phyloP scores from a whole-genome alignment of 2,113 vertebrate genomes.

The Hyperoodon ampullatus region DNA sequence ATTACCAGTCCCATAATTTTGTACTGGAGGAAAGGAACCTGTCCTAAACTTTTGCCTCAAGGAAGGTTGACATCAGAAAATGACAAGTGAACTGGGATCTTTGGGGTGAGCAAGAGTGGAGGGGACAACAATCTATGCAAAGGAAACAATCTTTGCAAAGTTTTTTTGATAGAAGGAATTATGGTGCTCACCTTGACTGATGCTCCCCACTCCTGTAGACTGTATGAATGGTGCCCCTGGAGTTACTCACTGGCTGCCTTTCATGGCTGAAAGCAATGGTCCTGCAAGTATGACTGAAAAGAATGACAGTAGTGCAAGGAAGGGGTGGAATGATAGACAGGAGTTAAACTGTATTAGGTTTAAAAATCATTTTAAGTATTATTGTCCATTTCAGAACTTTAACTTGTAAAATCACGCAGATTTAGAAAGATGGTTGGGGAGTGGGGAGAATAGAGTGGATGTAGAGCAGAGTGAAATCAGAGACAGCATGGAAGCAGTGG shows the following conservation, averaged over 20 bases:
- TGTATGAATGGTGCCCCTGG: neutral
- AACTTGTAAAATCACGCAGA: neutral
- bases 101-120: neutral
- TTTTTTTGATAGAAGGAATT: neutral
- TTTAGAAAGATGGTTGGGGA: neutral
- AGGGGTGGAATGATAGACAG: neutral
- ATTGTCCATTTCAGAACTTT: neutral
- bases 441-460: neutral
- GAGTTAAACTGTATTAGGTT: neutral
- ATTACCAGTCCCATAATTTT: neutral
- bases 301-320: neutral
- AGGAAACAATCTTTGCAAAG: neutral
- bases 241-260: neutral
- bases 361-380: neutral
- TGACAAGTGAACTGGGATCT: neutral
- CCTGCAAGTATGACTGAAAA: neutral
- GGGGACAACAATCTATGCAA: too few relatives aligned
- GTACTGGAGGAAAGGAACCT: neutral
- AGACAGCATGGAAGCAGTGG: neutral
- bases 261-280: neutral
- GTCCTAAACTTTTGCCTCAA: neutral
- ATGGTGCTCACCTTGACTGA: neutral
- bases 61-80: neutral
- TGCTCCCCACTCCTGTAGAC: neutral
- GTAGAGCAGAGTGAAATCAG: neutral